These are phyloP conservation scores for Brachylomia viminalis DNA, from an alignment of 2,888 invertebrate genomes.

Conservation along the genomic window DNA sequence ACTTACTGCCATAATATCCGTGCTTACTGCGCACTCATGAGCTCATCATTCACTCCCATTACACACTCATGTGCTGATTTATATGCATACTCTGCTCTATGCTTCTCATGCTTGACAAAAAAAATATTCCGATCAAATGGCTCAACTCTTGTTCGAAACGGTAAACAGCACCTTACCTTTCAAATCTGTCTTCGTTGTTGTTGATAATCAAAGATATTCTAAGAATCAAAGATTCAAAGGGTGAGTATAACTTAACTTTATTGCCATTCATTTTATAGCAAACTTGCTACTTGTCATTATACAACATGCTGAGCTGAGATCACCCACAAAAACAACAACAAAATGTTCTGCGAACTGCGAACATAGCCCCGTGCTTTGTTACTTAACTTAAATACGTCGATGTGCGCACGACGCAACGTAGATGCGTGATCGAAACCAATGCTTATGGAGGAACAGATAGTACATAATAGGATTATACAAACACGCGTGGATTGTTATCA, in stretches of 20 bases:
- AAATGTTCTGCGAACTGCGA: constrained; percentile 5
- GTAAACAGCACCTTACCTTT: not conserved
- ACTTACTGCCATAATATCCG: constrained; percentile 12
- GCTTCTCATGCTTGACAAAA: not conserved
- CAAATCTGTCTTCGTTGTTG: not conserved
- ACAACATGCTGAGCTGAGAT: not conserved
- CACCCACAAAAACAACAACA: not conserved
- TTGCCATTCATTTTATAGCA: no score
- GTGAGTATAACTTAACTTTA: not conserved
- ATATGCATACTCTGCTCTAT: not conserved
- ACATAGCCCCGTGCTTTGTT: constrained; percentile 1
- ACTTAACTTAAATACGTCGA: not conserved
- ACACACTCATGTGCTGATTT: no score
- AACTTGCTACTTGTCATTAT: not conserved
- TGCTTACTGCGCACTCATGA: constrained; percentile 14
- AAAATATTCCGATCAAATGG: not conserved
- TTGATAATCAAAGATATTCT: not conserved
- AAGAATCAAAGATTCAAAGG: not conserved
- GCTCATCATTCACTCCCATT: not conserved
- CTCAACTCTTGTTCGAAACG: not conserved
- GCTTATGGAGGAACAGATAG: constrained; percentile 31
- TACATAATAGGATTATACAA: constrained; percentile 18
- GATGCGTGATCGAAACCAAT: not conserved
- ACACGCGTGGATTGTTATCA: constrained; percentile 17
- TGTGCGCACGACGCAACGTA: not conserved